Evolutionary conservation across 2,113 vertebrate species (phyloP), one percentile per base, ranked within the genome.

Genomic region (Rhea pennata): DNA sequence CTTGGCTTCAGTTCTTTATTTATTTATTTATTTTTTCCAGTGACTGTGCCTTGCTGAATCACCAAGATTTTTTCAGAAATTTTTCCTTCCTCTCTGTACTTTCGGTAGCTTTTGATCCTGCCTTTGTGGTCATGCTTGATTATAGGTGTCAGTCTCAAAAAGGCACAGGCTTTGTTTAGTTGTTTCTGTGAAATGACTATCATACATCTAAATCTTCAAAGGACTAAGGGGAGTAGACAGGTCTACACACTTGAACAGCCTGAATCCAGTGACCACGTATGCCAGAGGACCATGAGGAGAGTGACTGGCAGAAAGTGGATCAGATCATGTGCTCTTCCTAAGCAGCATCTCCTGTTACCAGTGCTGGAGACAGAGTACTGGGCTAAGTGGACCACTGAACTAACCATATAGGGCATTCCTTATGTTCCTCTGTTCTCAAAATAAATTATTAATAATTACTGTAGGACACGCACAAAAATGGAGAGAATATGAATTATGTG

Each of bases 251-350:
- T 61, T 66, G 51, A 10, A 1, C 56, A 33, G 3, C 39, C 29
- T 11, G 56, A 19, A 21, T 84, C 3, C 46, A 54, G 73, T 21
- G 22, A 7, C 6, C 39, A 4, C 31, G 26, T 8, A 5, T 80
- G 9, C 9, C 46, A 33, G 12, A 31, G 61, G 12, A 53, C 6
- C 5, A 24, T 0, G 0, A 65, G 33, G 27, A 67, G n/a, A 79
- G 65, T 5, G 53, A 9, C 10, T 27, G 31, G 20, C 19, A 50
- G 51, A 56, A 13, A 44, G 13, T 0, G 1, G 8, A 26, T 80
- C 31, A 19, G 36, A 22, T 88, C 40, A 4, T 2, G 4, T 33
- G 40, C 4, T 58, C 22, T 86, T 70, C n/a, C 36, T 42, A 83
- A 62, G 22, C 26, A 76, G 20, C 22, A 77, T 44, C 64, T 92